Base-by-base conservation (phyloP, 2,888 invertebrate species). In the Orthosia incerta region DNA sequence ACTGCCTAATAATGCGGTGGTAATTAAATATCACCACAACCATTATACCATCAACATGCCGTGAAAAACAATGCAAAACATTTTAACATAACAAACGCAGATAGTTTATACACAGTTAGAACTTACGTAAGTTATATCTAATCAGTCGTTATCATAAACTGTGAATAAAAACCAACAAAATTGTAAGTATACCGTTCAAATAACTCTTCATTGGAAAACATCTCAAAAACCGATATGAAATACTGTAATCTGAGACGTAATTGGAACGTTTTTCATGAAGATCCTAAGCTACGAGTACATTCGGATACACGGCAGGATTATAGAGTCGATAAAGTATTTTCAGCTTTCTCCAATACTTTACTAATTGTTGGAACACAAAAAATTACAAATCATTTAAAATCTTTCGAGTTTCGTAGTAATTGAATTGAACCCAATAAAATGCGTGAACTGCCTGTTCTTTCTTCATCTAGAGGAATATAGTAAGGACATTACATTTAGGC, bases 121-220 rank as follows among this genome's bases (percentile, higher is more conserved):
- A 15, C 56, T 80, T 86, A 76, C 57, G 74, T 77, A 86, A 80
- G 18, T 56, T 66, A 74, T 77, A 78, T 82, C 74, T 84, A 81
- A 77, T 80, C 80, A 74, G 16, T 16, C 53, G 65, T 78, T 84
- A 80, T 83, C 75, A 64, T 76, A 64, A 57, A 64, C 61, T 66
- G 62, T 73, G 50, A 76, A 79, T 69, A 64, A 74, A 73, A 77
- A 68, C 61, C 75, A 76, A 85, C 69, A 82, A 63, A 20, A 66
- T 72, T 74, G 50, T 66, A 59, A 48, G 57, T 50, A 68, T n/a
- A 80, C 46, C 7, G 59, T 71, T 53, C 45, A 71, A 57, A 57
- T 64, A 75, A 71, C 46, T 66, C 61, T 71, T 73, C 46, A 59
- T 26, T 48, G 70, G 51, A 16, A 65, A 69, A 23, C 55, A 64